Base-by-base conservation (phyloP, 2,113 vertebrate genomes). In the human (Homo sapiens) region DNA sequence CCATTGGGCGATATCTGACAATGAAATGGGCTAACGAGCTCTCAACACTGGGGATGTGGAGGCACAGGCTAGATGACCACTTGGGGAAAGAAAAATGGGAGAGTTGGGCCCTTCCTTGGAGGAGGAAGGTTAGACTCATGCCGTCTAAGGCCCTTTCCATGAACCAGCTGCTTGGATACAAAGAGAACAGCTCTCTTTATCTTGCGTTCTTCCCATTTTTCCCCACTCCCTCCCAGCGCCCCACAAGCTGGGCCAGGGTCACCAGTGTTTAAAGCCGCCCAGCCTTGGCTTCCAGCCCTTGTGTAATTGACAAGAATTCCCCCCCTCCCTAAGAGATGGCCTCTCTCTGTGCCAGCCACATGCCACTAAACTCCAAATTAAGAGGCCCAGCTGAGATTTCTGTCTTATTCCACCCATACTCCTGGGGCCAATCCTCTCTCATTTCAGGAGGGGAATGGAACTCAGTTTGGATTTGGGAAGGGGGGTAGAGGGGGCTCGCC, bases 361-460 rank as follows among this genome's bases (percentile, higher is more conserved):
- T 97, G 95, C 97, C 92, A 92, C 98, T 98, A 98, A 98, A 99
- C 98, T 99, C 98, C 98, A 98, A 98, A 98, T 98, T 98, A 98
- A 98, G 98, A 98, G 98, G 97, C 98, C 98, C 98, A 97, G 97
- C 97, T 97, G 98, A 98, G 98, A 98, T 98, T 98, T 98, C 98
- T 90, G 89, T 97, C 90, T 98, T 98, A 98, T 98, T 97, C 95
- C 92, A 70, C 59, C 92, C 70, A 8, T 98, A 59, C 93, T 59
- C 98, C 97, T 93, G 98, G 94, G 87, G 97, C 98, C 98, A 97
- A 98, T 98, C 98, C 98, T 98, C 98, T 98, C 96, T 98, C 92
- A 96, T 97, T 97, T 97, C 94, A 97, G 97, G 88, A 97, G 66
- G 88, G 97, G 90, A 96, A 97, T 97, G 79, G 94, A 97, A 89